phyloP scores from a whole-genome alignment of 2,113 vertebrate species.

The Axis porcinus region DNA sequence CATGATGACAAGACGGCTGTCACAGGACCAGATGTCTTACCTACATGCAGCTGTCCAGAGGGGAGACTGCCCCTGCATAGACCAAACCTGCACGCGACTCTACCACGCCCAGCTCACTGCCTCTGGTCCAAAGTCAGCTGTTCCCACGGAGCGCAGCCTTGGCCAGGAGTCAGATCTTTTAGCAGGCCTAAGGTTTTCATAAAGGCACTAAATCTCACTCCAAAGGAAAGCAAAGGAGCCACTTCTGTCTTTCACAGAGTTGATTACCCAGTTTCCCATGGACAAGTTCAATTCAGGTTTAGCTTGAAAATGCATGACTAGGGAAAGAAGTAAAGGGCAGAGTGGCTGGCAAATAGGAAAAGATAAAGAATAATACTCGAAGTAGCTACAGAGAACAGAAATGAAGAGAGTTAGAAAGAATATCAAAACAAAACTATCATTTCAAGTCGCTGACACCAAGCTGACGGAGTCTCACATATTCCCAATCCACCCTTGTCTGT shows the following conservation, averaged over 20 bases:
- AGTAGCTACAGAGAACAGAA: conserved; percentile 11
- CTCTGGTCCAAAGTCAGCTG: not conserved
- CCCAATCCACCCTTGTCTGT: not conserved
- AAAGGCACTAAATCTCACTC: not conserved
- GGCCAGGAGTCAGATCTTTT: not conserved
- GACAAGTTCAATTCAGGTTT: not conserved
- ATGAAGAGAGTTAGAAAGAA: not conserved
- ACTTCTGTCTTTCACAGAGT: not conserved
- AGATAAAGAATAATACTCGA: not conserved
- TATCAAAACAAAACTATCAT: not conserved
- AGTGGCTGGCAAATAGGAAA: not conserved
- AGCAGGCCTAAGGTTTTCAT: not conserved
- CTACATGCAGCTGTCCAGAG: not conserved
- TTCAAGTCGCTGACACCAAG: not conserved
- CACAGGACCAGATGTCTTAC: not conserved
- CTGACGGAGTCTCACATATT: not conserved
- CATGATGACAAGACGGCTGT: not conserved
- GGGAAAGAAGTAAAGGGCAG: not conserved
- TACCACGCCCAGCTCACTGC: not conserved
- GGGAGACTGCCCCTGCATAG: not conserved
- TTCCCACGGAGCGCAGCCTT: not conserved
- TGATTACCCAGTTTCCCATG: not conserved
- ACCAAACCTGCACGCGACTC: not conserved
- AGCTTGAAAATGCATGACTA: not conserved
- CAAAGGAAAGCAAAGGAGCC: not conserved